Conservation (phyloP, 2,797 vertebrate species). For the Trachops cirrhosus region DNA sequence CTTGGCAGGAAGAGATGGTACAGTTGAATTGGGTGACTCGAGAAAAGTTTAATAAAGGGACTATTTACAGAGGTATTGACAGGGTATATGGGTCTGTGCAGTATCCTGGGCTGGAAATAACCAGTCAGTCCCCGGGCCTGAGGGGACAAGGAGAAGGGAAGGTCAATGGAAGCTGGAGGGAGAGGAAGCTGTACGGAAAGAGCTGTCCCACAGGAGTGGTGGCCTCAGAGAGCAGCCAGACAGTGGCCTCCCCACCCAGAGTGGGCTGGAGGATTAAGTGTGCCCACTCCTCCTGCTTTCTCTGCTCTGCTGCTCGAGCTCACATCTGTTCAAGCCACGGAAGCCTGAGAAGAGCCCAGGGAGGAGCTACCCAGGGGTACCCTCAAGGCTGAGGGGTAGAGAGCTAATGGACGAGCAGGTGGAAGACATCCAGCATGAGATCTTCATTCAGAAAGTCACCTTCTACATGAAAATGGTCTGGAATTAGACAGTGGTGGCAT, state of each 20-base stretch:
- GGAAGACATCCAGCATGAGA: not conserved
- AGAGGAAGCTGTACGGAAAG: not conserved
- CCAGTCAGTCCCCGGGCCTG: rapidly evolving
- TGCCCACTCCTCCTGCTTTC: no score
- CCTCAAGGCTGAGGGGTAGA: not conserved
- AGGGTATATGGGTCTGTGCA: not conserved
- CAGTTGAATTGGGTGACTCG: not conserved
- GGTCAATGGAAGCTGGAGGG: not conserved
- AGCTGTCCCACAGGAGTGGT: not conserved
- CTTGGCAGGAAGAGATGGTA: not conserved
- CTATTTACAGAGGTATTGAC: not conserved
- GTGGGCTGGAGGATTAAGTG: not conserved
- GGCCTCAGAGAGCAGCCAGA: not conserved
- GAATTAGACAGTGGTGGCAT: not conserved
- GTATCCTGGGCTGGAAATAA: not conserved
- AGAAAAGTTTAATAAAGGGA: not conserved
- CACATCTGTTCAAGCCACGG: not conserved
- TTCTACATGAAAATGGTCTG: not conserved
- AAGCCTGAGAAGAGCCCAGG: not conserved
- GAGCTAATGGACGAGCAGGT: not conserved
- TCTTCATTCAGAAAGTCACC: not conserved
- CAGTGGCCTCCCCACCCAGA: not conserved
- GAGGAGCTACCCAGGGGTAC: no score
- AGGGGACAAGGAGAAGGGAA: not conserved
- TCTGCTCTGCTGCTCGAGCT: not conserved